Base-by-base conservation (phyloP, 2,888 invertebrate species). In the Tiliacea citrago region DNA sequence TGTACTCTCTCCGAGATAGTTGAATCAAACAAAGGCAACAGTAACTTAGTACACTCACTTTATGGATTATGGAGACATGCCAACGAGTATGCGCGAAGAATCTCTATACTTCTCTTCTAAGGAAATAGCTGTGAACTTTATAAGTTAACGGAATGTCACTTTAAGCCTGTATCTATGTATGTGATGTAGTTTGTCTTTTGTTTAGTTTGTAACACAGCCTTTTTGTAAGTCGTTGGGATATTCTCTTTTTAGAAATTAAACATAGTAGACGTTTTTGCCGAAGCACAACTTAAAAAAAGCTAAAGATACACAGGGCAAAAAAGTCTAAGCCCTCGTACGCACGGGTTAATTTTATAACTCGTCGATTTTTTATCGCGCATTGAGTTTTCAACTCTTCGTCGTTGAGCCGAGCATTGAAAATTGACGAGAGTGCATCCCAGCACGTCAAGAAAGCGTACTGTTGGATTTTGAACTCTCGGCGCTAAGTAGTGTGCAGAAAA, bases 31-130 rank as follows among this genome's bases (percentile, higher is more conserved):
- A 77, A 82, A 62, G 57, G 55, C 60, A 49, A 49, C 55, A 63
- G 72, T 74, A 58, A 73, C 60, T 70, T 73, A 57, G 45, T 42
- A 57, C 49, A 47, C 16, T 42, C 60, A 60, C 21, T 86, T 70
- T 86, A 73, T 84, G 82, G 77, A 67, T 84, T 77, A 75, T 87
- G 84, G 85, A 85, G 67, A 62, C 60, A 65, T 73, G 87, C 84
- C 84, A 84, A 47, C 61, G 60, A 49, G 47, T 45, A 49, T 65
- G 39, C 61, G 47, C 71, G 45, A 86, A 73, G n/a, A 77, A 73
- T 74, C 60, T 73, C 69, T 72, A 60, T 67, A 53, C 47, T 47
- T 53, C 21, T 65, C 39, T 57, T 51, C 18, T 63, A 61, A 79
- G 72, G 66, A 73, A 86, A 78, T 70, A 82, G 60, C 53, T 77